These are phyloP conservation scores for Clepsis dumicolana DNA, from an alignment of 2,888 invertebrate species.

Conservation along the genomic window DNA sequence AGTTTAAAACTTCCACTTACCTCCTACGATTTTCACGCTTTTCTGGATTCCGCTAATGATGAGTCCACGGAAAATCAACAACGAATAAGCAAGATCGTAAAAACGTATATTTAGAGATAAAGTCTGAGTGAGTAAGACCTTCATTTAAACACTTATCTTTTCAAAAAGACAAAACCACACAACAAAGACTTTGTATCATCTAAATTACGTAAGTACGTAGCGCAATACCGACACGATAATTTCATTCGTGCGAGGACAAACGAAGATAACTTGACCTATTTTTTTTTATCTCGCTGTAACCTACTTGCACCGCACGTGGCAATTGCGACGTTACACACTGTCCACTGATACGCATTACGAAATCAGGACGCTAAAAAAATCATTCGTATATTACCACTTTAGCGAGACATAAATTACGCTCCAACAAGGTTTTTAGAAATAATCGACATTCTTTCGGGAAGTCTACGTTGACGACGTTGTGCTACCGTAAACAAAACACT, in stretches of 20 bases:
- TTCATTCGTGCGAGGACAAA: conserved; percentile 82
- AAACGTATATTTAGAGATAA: too few relatives aligned
- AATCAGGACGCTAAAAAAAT: conserved; percentile 33
- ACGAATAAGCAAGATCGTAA: too few relatives aligned
- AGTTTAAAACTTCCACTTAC: background rate
- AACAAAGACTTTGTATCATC: conserved; percentile 38
- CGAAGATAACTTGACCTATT: conserved; percentile 86
- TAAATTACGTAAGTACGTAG: conserved; percentile 65
- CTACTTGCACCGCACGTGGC: conserved; percentile 72
- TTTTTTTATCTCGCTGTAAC: conserved; percentile 84
- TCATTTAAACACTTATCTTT: conserved; percentile 2
- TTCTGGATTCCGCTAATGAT: background rate
- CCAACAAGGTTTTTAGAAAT: background rate
- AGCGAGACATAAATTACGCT: conserved; percentile 6
- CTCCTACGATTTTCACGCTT: background rate
- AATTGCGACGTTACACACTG: conserved; percentile 34
- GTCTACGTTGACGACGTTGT: background rate
- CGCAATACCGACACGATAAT: conserved; percentile 63
- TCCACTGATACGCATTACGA: conserved; percentile 30
- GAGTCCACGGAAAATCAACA: background rate
- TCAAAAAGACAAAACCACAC: conserved; percentile 21
- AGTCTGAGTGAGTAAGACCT: background rate
- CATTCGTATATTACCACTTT: conserved; percentile 29
- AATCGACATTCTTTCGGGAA: background rate
- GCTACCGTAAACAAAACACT: conserved; percentile 6